Evolutionary conservation across 2,888 invertebrate genomes (phyloP).

Genomic region (Piscicola geometra): DNA sequence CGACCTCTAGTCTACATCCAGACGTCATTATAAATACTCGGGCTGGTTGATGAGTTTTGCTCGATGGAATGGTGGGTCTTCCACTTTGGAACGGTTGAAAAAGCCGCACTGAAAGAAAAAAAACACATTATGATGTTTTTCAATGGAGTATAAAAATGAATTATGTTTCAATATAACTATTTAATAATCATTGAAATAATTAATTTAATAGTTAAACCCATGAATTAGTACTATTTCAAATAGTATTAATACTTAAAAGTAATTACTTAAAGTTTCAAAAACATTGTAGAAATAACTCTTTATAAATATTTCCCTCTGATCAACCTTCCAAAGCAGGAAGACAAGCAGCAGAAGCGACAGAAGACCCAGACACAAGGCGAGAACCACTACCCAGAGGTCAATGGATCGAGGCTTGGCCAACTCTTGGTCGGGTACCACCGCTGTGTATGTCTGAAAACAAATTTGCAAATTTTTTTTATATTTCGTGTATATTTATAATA

Average conservation of each 20-base stretch:
- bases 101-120: constrained; percentile 23
- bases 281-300: too few species aligned
- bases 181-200: too few species aligned
- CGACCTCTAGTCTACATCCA: too few species aligned
- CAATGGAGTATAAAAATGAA: too few species aligned
- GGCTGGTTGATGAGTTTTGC: constrained; percentile 33
- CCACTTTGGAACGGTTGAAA: constrained; percentile 19
- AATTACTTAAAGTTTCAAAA: too few species aligned
- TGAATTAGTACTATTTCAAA: too few species aligned
- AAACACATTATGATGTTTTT: too few species aligned
- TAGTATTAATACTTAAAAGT: too few species aligned
- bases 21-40: background rate
- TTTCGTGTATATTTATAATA: background rate
- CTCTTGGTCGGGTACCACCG: constrained; percentile 26
- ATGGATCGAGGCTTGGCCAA: constrained; percentile 62
- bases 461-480: background rate
- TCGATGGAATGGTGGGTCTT: constrained; percentile 21
- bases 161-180: too few species aligned
- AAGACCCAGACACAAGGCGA: constrained; percentile 77
- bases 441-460: constrained; percentile 19
- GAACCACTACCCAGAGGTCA: constrained; percentile 77
- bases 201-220: too few species aligned
- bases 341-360: constrained; percentile 75
- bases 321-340: constrained; percentile 74
- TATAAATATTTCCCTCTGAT: too few species aligned